Percentiles rank a stretch among this genome's conserved stretches.
phyloP scores from a whole-genome alignment of 2,888 invertebrate species.

The Rhogogaster chlorosoma region DNA sequence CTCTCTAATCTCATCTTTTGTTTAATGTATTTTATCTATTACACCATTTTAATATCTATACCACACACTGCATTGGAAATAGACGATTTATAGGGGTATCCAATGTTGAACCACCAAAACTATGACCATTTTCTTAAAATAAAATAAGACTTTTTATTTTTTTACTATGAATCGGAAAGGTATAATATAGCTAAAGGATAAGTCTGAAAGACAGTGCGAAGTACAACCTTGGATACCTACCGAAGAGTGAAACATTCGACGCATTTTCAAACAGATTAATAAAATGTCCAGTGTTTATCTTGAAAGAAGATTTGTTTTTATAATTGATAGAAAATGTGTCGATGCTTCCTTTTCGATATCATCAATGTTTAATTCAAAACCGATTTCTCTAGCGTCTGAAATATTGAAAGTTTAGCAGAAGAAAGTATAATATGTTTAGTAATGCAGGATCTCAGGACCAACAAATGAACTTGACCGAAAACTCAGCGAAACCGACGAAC shows the following conservation, averaged over 20 bases:
- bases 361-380: neutral
- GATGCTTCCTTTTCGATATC: neutral
- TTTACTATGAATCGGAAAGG: neutral
- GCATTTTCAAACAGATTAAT: neutral
- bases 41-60: neutral
- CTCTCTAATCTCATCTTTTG: neutral
- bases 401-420: conserved; percentile 63
- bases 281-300: neutral
- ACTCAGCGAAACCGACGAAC: conserved; percentile 65
- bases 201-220: neutral
- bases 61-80: neutral
- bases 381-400: conserved; percentile 1
- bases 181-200: neutral
- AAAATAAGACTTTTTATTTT: neutral
- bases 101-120: neutral
- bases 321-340: neutral
- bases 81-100: neutral
- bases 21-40: neutral
- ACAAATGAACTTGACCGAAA: conserved; percentile 64
- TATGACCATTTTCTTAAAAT: neutral
- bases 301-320: neutral
- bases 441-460: conserved; percentile 70
- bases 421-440: conserved; percentile 72
- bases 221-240: neutral
- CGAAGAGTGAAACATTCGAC: neutral